A percentile compares a stretch with the other conserved stretches of the same genome.
These are phyloP conservation scores for Cryptotermes secundus DNA, from an alignment of 1,140 invertebrate species.

Conservation along the genomic window DNA sequence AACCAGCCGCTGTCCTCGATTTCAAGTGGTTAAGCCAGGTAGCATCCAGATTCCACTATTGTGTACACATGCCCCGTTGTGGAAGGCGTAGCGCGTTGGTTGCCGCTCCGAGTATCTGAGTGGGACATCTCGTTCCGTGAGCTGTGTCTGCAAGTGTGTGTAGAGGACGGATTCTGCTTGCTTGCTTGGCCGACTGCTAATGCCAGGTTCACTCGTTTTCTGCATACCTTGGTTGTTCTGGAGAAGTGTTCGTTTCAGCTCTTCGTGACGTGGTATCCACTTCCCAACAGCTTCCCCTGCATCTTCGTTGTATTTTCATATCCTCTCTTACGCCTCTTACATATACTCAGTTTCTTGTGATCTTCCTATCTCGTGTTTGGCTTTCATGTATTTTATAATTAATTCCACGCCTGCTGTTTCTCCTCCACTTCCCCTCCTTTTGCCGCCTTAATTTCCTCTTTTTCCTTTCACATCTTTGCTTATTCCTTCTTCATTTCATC, in stretches of 20 bases:
- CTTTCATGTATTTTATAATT: too few species aligned
- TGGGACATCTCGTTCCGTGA: background rate
- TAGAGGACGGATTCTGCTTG: background rate
- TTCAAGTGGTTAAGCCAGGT: slow-evolving; percentile 3
- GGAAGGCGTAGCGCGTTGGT: background rate
- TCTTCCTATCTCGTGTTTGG: too few species aligned
- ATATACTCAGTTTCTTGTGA: too few species aligned
- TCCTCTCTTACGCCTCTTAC: too few species aligned
- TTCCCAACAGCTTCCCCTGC: background rate
- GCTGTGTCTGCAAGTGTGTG: background rate
- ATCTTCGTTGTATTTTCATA: too few species aligned
- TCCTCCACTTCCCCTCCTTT: too few species aligned
- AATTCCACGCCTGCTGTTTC: too few species aligned
- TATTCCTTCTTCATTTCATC: too few species aligned
- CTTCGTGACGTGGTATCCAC: background rate
- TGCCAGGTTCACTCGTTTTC: background rate
- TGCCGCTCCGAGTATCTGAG: background rate
- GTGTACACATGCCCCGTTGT: background rate
- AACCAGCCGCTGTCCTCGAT: background rate
- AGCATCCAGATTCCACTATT: background rate
- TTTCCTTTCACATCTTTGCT: too few species aligned
- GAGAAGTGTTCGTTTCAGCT: background rate
- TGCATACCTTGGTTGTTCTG: background rate
- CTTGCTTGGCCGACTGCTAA: background rate
- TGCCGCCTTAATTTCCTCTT: too few species aligned